phyloP scores from a whole-genome alignment of 2,888 invertebrate genomes.

The Sinelater perroti region DNA sequence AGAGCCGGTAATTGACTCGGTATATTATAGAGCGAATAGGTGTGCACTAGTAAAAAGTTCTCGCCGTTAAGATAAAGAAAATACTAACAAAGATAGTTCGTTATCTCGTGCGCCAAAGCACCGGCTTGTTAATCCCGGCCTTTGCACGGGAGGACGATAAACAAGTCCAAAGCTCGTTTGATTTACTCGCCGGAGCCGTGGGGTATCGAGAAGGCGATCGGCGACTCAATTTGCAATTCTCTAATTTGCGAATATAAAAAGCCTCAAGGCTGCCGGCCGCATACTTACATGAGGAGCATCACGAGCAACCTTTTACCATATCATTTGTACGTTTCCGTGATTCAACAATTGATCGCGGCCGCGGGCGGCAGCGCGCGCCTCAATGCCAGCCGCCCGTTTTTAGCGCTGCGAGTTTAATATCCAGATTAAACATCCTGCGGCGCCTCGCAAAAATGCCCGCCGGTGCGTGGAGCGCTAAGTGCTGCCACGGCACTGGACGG shows the following conservation, averaged over 20 bases:
- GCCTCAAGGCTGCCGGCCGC: conserved; percentile 10
- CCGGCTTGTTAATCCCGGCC: conserved; percentile 28
- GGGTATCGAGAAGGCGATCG: conserved; percentile 1
- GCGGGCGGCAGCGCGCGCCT: conserved; percentile 18
- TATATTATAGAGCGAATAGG: conserved; percentile 58
- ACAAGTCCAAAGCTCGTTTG: conserved; percentile 16
- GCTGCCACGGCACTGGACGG: conserved; percentile 6
- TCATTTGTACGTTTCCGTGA: conserved; percentile 25
- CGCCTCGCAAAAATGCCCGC: conserved; percentile 20
- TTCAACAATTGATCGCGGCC: conserved; percentile 10
- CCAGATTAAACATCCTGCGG: conserved; percentile 27
- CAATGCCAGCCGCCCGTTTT: conserved; percentile 23
- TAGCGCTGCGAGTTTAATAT: conserved; percentile 27
- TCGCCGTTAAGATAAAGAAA: conserved; percentile 57
- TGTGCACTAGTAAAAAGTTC: conserved; percentile 60
- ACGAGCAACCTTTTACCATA: conserved; percentile 21
- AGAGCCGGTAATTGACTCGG: conserved; percentile 60
- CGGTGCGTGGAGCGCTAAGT: conserved; percentile 24
- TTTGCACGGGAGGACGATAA: conserved; percentile 15
- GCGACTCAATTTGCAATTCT: conserved; percentile 15
- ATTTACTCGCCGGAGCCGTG: conserved; percentile 7
- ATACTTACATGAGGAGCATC: conserved; percentile 16
- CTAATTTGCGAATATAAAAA: conserved; percentile 16
- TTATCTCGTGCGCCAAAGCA: conserved; percentile 29
- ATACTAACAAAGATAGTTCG: conserved; percentile 35